Evolutionary conservation across 2,797 vertebrate genomes (phyloP), one percentile per base, ranked within the genome.

Genomic region (Somateria mollissima): DNA sequence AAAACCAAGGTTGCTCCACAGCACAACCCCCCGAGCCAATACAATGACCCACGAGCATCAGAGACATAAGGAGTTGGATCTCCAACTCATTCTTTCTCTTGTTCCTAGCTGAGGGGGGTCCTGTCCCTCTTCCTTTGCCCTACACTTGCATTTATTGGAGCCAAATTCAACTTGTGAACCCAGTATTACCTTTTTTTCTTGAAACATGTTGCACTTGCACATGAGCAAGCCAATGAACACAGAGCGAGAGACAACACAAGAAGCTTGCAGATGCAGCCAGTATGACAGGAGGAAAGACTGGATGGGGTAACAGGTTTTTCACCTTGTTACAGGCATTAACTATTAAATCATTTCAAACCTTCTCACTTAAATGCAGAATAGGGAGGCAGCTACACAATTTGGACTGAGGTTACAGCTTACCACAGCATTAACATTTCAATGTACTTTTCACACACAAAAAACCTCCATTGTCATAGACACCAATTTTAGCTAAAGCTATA

Each of bases 241-340:
- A 82, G 37, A 74, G 32, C n/a, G 72, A 78, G 25, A 7, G 34
- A 57, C 60, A 84, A 51, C 41, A 72, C 3, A 66, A 82, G 19
- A 11, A 30, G 21, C 41, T 27, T 58, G 10, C 39, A 70, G 37
- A 45, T 41, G 21, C 11, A 69, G 45, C 18, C 32, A 8, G 6
- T 5, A 19, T 0, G 5, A 77, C 24, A 53, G 28, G 8, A 80
- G 5, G 2, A 47, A 65, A 62, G 11, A 22, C 2, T 0, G 0
- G 30, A 18, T 12, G 49, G 11, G 4, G 20, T 32, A 36, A 65
- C 0, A 8, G 5, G 8, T 6, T 28, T 64, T 81, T 53, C 20
- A n/a, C 11, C 32, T 28, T 22, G n/a, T 28, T 25, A 27, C 1
- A 41, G 20, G 13, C 1, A 28, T 56, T 36, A 70, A 15, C 19